Evolutionary conservation across 2,888 invertebrate species (phyloP).

Genomic region (Synergus japonicus): DNA sequence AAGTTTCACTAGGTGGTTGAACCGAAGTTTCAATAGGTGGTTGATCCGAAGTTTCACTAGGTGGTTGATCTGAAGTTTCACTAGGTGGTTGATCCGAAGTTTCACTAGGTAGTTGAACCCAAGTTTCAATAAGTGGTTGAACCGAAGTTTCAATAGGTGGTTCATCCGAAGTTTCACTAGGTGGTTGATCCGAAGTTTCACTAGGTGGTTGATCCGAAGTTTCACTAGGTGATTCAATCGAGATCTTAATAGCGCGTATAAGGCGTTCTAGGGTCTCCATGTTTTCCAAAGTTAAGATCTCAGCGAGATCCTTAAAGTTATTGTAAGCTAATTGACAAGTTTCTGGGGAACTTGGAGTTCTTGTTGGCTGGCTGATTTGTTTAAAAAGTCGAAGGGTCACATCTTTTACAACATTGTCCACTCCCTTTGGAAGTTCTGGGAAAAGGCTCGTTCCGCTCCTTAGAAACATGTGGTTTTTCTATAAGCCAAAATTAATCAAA

Average conservation of each 20-base stretch:
- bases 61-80: background rate
- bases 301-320: no score
- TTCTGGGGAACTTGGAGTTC: constrained; percentile 32
- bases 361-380: constrained; percentile 56
- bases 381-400: constrained; percentile 63
- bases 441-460: constrained; percentile 71
- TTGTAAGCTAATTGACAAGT: no score
- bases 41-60: no score
- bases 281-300: constrained; percentile 30
- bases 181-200: background rate
- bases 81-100: constrained; percentile 50
- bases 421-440: constrained; percentile 66
- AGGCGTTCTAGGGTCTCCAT: constrained; percentile 17
- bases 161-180: no score
- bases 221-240: no score
- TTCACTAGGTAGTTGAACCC: no score
- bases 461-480: constrained; percentile 66
- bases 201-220: constrained; percentile 50
- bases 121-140: constrained; percentile 52
- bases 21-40: no score
- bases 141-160: no score
- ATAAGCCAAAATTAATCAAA: constrained; percentile 28
- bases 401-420: constrained; percentile 59
- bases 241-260: no score
- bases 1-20: no score